phyloP scores from a whole-genome alignment of 2,888 invertebrate species.

The Thereva unica region DNA sequence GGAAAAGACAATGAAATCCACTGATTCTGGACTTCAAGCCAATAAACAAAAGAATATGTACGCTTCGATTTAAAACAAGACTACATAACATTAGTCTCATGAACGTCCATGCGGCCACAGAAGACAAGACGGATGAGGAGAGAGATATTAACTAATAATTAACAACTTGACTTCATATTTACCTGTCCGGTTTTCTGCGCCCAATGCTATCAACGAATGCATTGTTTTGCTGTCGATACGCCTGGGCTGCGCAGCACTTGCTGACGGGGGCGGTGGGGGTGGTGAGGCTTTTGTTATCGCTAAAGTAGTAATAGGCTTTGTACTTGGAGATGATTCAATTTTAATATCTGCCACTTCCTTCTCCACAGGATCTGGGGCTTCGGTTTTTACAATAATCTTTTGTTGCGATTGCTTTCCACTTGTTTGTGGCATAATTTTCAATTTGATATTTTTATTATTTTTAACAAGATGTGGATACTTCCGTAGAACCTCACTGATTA shows the following conservation, averaged over 20 bases:
- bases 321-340: background rate
- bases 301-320: background rate
- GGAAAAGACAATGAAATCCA: too few relatives aligned
- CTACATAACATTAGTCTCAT: too few relatives aligned
- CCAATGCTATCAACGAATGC: conserved; percentile 64
- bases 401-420: conserved; percentile 42
- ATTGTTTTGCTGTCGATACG: conserved; percentile 67
- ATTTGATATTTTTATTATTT: conserved; percentile 82
- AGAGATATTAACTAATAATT: too few relatives aligned
- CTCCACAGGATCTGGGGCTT: conserved; percentile 27
- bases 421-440: conserved; percentile 76
- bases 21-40: too few relatives aligned
- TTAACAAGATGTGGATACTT: conserved; percentile 87
- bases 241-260: conserved; percentile 55
- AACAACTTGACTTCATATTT: conserved; percentile 9
- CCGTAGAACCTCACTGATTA: conserved; percentile 83
- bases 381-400: conserved; percentile 50
- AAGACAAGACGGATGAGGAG: too few relatives aligned
- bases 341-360: background rate
- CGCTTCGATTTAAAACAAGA: too few relatives aligned
- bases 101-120: too few relatives aligned
- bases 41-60: too few relatives aligned
- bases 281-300: conserved; percentile 29
- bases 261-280: conserved; percentile 9
- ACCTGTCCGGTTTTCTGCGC: conserved; percentile 66